Percentiles rank a stretch among this genome's conserved stretches.
Evolutionary conservation across 1,140 invertebrate genomes (phyloP).

Genomic region (Meloidogyne chitwoodi): DNA sequence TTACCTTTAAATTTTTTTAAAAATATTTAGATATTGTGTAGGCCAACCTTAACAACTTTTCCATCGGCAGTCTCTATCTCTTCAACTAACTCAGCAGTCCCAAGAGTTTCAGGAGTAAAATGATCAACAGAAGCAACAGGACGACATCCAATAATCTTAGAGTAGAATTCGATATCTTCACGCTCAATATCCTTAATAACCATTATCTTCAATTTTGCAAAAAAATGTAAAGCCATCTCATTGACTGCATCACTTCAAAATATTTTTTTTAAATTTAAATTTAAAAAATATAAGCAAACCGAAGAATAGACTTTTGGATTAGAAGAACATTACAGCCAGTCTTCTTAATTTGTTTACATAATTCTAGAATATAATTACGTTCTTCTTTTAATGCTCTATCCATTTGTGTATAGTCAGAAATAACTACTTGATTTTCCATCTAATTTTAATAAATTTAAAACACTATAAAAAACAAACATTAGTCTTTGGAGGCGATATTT

Average conservation of each 20-base stretch:
- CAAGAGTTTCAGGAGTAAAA: conserved; percentile 84
- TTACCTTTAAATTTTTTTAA: conserved; percentile 89
- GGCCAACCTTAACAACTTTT: conserved; percentile 82
- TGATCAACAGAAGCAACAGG: conserved; percentile 98
- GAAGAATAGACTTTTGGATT: conserved; percentile 95
- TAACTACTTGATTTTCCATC: conserved; percentile 96
- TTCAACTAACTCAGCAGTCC: conserved; percentile 86
- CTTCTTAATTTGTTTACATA: conserved; percentile 98
- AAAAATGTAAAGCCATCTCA: conserved; percentile 92
- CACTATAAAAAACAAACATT: conserved; percentile 68
- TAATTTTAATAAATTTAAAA: conserved; percentile 57
- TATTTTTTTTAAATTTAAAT: neutral
- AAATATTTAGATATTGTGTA: conserved; percentile 27
- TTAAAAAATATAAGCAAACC: conserved; percentile 63
- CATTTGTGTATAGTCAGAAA: conserved; percentile 98
- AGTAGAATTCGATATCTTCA: conserved; percentile 94
- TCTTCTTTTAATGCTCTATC: conserved; percentile 97
- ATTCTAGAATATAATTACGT: conserved; percentile 92
- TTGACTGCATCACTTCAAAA: conserved; percentile 79
- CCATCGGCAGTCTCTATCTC: conserved; percentile 80
- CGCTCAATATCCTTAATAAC: conserved; percentile 95
- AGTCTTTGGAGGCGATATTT: conserved; percentile 97
- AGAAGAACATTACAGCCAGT: conserved; percentile 93
- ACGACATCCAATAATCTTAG: conserved; percentile 86
- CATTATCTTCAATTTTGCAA: conserved; percentile 98